phyloP scores from a whole-genome alignment of 2,113 vertebrate species.

The Eurypyga helias region DNA sequence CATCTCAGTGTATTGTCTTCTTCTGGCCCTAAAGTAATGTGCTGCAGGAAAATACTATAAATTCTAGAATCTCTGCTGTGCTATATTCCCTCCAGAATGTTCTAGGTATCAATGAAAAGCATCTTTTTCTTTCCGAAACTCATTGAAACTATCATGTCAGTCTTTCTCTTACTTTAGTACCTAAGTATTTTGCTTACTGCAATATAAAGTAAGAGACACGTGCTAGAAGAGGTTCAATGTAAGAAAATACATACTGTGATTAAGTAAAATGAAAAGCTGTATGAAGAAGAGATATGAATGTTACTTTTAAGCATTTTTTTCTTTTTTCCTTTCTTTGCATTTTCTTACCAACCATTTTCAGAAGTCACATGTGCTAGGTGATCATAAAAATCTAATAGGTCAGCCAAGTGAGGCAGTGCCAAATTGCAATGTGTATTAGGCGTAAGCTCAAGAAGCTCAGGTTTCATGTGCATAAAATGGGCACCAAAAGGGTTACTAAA shows the following conservation, averaged over 20 bases:
- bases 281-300: background rate
- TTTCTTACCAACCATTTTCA: background rate
- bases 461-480: background rate
- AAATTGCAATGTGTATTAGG: background rate
- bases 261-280: background rate
- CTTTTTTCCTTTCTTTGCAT: background rate
- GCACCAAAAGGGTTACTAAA: background rate
- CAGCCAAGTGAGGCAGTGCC: background rate
- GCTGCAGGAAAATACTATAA: background rate
- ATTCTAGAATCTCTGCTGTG: background rate
- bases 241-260: background rate
- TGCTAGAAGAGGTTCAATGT: background rate
- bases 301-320: background rate
- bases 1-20: background rate
- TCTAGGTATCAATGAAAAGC: background rate
- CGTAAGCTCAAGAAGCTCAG: background rate
- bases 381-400: background rate
- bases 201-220: background rate
- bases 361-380: background rate
- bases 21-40: background rate
- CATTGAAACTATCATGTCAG: background rate
- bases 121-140: background rate
- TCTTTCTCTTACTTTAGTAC: background rate
- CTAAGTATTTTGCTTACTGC: background rate
- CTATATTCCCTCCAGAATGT: background rate